Conservation (phyloP, 2,113 vertebrate genomes). For the Seriola rivoliana region DNA sequence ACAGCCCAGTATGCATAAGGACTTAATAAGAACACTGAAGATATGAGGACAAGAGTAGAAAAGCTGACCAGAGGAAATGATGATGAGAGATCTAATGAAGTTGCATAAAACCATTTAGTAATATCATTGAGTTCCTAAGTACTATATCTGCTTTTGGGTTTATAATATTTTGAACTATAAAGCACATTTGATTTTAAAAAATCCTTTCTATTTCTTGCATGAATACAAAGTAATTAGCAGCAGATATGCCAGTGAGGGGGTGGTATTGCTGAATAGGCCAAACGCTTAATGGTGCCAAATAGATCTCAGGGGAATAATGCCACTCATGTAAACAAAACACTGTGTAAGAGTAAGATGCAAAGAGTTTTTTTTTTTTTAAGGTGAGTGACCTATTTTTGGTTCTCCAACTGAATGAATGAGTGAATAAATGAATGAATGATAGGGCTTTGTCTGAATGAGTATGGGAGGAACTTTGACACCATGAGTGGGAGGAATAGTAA, state of each 20-base stretch:
- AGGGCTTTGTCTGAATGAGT: slow-evolving; percentile 11
- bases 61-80: slow-evolving; percentile 41
- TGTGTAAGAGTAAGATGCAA: slow-evolving; percentile 16
- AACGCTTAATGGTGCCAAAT: slow-evolving; percentile 62
- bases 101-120: not conserved
- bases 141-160: slow-evolving; percentile 11
- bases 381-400: slow-evolving; percentile 25
- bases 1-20: slow-evolving; percentile 61
- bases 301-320: slow-evolving; percentile 59
- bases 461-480: slow-evolving; percentile 50
- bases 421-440: slow-evolving; percentile 51
- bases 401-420: slow-evolving; percentile 33
- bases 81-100: slow-evolving; percentile 39
- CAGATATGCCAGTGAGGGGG: slow-evolving; percentile 52
- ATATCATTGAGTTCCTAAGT: slow-evolving; percentile 12
- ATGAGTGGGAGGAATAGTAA: slow-evolving; percentile 52
- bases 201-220: slow-evolving; percentile 2
- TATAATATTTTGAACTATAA: slow-evolving; percentile 25
- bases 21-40: slow-evolving; percentile 36
- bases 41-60: slow-evolving; percentile 13
- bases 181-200: slow-evolving; percentile 16
- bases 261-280: slow-evolving; percentile 45
- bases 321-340: slow-evolving; percentile 45
- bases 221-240: slow-evolving; percentile 59
- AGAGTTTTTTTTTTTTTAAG: slow-evolving; percentile 25